Percentiles rank a stretch among this genome's conserved stretches.
Evolutionary conservation across 2,797 vertebrate species (phyloP).

Genomic region (Taeniopygia guttata): DNA sequence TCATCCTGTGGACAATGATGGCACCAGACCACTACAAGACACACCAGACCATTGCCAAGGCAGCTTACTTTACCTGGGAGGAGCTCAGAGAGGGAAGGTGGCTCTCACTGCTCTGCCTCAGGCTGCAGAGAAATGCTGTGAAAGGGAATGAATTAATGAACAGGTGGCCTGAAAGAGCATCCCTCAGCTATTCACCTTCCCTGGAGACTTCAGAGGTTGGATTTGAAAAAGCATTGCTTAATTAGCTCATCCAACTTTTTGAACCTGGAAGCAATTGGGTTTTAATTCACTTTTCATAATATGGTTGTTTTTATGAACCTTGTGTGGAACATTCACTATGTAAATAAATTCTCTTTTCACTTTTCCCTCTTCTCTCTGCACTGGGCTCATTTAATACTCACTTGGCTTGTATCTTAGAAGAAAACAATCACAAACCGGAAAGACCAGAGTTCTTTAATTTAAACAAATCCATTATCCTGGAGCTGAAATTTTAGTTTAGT

Average conservation of each 20-base stretch:
- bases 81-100: background rate
- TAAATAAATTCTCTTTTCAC: slow-evolving; percentile 49
- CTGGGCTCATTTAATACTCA: slow-evolving; percentile 39
- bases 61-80: background rate
- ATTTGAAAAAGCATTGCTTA: slow-evolving; percentile 11
- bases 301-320: slow-evolving; percentile 46
- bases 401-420: slow-evolving; percentile 29
- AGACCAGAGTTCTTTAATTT: slow-evolving; percentile 41
- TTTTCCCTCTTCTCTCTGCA: background rate
- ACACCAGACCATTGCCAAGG: background rate
- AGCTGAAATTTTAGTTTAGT: slow-evolving; percentile 33
- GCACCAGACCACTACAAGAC: background rate
- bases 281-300: slow-evolving; percentile 39
- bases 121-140: background rate
- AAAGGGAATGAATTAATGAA: background rate
- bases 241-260: slow-evolving; percentile 5
- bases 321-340: background rate
- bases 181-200: background rate
- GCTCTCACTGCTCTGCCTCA: background rate
- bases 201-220: background rate
- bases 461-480: slow-evolving; percentile 34
- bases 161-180: background rate
- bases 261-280: slow-evolving; percentile 31
- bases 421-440: slow-evolving; percentile 45
- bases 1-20: background rate